These are phyloP conservation scores for rat (Rattus norvegicus) DNA, from an alignment of 2,113 vertebrate genomes.

Conservation along the genomic window GRCr8 NC_086035.1:35508501-35509000, in stretches of 20 bases:
- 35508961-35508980: not conserved
- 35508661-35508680: not conserved
- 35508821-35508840: not conserved
- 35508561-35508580: not conserved
- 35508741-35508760: not conserved
- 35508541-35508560: not conserved
- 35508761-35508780: not conserved
- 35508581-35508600: too few relatives aligned
- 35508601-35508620: fast-evolving
- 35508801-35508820: fast-evolving
- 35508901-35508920: not conserved
- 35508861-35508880: not conserved
- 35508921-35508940: not conserved
- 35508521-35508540: not conserved
- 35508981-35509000: not conserved
- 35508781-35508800: not conserved
- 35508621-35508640: not conserved
- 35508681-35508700: not conserved
- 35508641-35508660: too few relatives aligned
- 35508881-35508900: not conserved
- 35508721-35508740: not conserved
- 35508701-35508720: not conserved
- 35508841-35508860: too few relatives aligned
- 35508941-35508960: not conserved
- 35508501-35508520: not conserved